Percentiles rank a stretch among this genome's conserved stretches.
Conservation (phyloP, 2,797 vertebrate genomes). For the Botia almorhae region DNA sequence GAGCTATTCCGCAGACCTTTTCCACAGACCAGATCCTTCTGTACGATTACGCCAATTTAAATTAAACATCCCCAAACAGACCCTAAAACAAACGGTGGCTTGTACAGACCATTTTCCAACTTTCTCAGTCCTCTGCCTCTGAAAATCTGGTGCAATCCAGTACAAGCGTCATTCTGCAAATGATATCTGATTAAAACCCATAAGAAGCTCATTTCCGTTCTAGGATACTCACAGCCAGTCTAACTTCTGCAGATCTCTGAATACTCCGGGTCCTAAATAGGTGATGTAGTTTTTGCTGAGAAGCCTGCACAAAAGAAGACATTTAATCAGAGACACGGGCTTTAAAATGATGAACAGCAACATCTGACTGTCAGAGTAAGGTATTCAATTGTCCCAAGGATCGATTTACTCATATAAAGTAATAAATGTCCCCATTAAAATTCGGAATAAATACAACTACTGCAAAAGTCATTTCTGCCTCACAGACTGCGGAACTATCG, state of each 20-base stretch:
- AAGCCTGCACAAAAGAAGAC: constrained; percentile 69
- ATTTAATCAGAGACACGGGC: background rate
- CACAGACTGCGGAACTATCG: background rate
- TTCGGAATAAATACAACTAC: background rate
- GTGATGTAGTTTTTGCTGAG: constrained; percentile 81
- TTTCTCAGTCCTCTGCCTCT: no score
- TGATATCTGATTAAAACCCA: background rate
- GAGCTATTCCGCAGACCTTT: background rate
- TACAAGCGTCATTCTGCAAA: no score
- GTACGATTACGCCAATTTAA: background rate
- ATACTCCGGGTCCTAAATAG: constrained; percentile 77
- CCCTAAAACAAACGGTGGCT: background rate
- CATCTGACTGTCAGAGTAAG: background rate
- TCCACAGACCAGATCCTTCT: background rate
- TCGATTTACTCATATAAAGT: background rate
- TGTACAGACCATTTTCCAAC: background rate
- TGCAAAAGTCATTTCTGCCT: background rate
- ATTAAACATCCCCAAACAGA: background rate
- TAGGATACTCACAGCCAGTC: constrained; percentile 85
- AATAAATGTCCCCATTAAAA: constrained; percentile 16
- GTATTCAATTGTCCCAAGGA: background rate
- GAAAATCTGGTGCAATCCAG: no score
- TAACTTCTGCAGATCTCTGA: constrained; percentile 78
- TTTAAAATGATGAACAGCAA: background rate
- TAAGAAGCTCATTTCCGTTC: background rate